Base-by-base conservation (phyloP, 2,888 invertebrate genomes). In the Chrysomela aeneicollis region DNA sequence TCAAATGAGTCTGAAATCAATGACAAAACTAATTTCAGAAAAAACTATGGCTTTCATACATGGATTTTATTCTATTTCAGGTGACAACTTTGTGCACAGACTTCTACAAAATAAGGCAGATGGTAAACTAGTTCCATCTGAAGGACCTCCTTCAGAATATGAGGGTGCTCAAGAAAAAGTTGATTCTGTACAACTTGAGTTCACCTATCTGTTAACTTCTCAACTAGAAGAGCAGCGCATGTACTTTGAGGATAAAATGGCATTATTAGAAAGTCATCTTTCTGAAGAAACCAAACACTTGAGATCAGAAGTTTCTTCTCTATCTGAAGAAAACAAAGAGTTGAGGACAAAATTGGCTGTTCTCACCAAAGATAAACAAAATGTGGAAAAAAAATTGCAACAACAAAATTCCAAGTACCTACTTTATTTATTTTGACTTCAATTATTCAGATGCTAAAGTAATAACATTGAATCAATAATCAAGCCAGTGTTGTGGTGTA, bases 81-180 rank as follows among this genome's bases (percentile, higher is more conserved):
- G 75, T 30, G 75, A 76, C 47, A 76, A 76, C 66, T 75, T 76
- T 52, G 76, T 76, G 10, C 97, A 97, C 84, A 89, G 99, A 12
- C 85, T 99, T 42, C 89, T 99, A 19, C 98, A 98, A 84, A 98
- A 95, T 83, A 97, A 98, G 84, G 89, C 90, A 12, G 98, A 98
- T 84, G 98, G 98, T 19, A 98, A 98, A 83, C 86, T 98, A 77
- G 97, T 99, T 12, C 90, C 93, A 12, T 86, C 90, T 0, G 89
- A 89, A 61, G 90, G 90, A 0, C 89, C 88, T 1, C 86, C 87
- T 21, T 86, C 86, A 53, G 88, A 87, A 71, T 86, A 86, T 51
- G 86, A 86, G 69, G 84, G 81, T 3, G 85, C 86, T 26, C 84
- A 90, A 71, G 95, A 95, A 74, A 99, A 98, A 84, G 87, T 97